phyloP scores from a whole-genome alignment of 2,113 vertebrate genomes.

The Phycodurus eques region DNA sequence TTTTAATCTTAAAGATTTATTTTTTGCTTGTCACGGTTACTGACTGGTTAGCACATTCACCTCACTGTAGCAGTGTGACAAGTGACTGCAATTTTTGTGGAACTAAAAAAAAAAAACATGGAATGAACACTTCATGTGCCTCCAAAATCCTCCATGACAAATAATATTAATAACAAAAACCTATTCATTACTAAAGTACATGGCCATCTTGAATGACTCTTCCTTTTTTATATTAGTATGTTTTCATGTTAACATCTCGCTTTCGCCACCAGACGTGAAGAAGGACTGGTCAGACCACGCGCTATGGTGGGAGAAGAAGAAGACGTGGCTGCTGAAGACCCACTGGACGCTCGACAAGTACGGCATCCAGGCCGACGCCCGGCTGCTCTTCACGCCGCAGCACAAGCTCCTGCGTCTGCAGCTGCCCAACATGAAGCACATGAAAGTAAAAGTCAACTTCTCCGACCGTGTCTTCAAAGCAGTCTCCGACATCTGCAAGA shows the following conservation, averaged over 20 bases:
- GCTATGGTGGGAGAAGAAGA: slow-evolving; percentile 99
- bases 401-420: slow-evolving; percentile 96
- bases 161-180: too few relatives aligned
- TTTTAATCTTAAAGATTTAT: too few relatives aligned
- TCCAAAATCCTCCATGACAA: too few relatives aligned
- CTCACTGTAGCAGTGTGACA: too few relatives aligned
- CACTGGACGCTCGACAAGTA: slow-evolving; percentile 99
- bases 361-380: slow-evolving; percentile 94
- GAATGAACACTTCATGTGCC: too few relatives aligned
- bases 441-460: slow-evolving; percentile 99
- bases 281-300: slow-evolving; percentile 99
- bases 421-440: slow-evolving; percentile 98
- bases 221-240: background rate
- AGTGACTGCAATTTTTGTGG: too few relatives aligned
- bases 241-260: slow-evolving; percentile 3
- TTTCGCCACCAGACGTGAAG: slow-evolving; percentile 83
- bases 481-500: slow-evolving; percentile 98
- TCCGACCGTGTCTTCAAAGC: slow-evolving; percentile 98
- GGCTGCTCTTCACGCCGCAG: slow-evolving; percentile 95
- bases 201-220: background rate
- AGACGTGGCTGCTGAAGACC: slow-evolving; percentile 96
- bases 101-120: too few relatives aligned
- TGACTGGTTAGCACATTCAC: too few relatives aligned
- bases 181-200: too few relatives aligned
- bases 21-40: too few relatives aligned